A percentile compares a stretch with the other conserved stretches of the same genome.
Evolutionary conservation across 1,140 invertebrate genomes (phyloP).

Genomic region (Drosophila yakuba): DNA sequence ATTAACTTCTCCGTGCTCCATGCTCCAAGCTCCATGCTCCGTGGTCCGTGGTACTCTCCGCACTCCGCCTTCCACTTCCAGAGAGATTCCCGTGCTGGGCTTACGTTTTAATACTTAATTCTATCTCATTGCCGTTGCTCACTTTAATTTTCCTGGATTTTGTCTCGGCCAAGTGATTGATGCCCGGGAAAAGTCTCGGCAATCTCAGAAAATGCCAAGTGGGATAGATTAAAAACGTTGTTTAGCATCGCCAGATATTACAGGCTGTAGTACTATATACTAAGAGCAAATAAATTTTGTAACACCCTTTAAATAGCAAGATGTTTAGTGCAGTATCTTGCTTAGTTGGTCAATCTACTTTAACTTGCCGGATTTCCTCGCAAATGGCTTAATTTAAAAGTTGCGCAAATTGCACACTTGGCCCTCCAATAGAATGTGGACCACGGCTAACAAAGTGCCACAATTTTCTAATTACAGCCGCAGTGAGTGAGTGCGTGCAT

Average conservation of each 20-base stretch:
- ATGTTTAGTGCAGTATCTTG: neutral
- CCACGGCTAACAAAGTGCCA: slow-evolving; percentile 71
- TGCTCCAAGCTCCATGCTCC: neutral
- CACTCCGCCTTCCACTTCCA: slow-evolving; percentile 3
- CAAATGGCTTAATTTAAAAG: slow-evolving; percentile 73
- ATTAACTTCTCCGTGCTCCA: slow-evolving; percentile 60
- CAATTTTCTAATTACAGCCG: slow-evolving; percentile 77
- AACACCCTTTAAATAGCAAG: neutral
- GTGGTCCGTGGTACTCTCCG: neutral
- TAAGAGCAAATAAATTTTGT: neutral
- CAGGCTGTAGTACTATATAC: too few species aligned
- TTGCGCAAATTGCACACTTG: slow-evolving; percentile 63
- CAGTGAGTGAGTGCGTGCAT: slow-evolving; percentile 38
- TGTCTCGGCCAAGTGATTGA: slow-evolving; percentile 12
- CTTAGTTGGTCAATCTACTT: neutral
- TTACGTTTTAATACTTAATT: slow-evolving; percentile 47
- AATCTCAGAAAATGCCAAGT: neutral
- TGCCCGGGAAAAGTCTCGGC: neutral
- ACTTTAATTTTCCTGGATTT: slow-evolving; percentile 69
- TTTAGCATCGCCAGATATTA: neutral
- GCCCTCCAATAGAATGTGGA: slow-evolving; percentile 40
- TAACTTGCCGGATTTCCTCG: slow-evolving; percentile 1
- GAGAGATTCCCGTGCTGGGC: slow-evolving; percentile 34
- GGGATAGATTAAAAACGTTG: neutral
- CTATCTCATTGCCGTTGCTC: slow-evolving; percentile 24